A percentile compares a stretch with the other conserved stretches of the same genome.
phyloP scores from a whole-genome alignment of 2,113 vertebrate genomes.

The Gnathonemus echidnorhynchus region DNA sequence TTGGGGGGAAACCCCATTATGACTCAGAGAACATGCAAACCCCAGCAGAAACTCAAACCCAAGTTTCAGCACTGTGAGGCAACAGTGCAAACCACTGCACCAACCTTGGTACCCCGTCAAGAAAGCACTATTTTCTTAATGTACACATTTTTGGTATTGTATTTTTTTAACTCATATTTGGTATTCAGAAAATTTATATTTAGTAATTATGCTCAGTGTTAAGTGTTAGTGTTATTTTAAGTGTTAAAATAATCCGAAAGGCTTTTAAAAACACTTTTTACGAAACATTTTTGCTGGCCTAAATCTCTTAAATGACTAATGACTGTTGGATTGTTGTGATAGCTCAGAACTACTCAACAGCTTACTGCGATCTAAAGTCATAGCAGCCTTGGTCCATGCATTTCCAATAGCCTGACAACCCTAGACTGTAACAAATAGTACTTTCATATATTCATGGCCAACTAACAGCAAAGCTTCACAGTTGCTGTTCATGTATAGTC shows the following conservation, averaged over 20 bases:
- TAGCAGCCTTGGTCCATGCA: background rate
- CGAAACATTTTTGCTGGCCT: background rate
- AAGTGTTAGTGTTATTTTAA: background rate
- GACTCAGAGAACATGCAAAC: too few relatives aligned
- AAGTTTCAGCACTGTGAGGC: too few relatives aligned
- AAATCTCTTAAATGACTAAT: background rate
- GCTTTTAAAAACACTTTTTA: background rate
- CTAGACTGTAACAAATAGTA: background rate
- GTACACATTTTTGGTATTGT: background rate
- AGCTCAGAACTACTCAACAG: background rate
- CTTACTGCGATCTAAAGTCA: background rate
- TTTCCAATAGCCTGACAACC: background rate
- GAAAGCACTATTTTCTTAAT: background rate
- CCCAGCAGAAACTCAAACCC: too few relatives aligned
- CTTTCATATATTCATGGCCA: background rate
- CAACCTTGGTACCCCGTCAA: too few relatives aligned
- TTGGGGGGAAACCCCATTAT: too few relatives aligned
- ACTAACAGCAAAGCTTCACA: background rate
- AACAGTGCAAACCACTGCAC: too few relatives aligned
- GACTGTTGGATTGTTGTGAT: background rate
- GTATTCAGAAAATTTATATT: background rate
- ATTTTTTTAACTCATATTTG: background rate
- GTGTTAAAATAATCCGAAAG: background rate
- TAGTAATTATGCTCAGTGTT: background rate
- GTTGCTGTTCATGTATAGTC: background rate